phyloP scores from a whole-genome alignment of 2,888 invertebrate genomes.

The Sacculina carcini region DNA sequence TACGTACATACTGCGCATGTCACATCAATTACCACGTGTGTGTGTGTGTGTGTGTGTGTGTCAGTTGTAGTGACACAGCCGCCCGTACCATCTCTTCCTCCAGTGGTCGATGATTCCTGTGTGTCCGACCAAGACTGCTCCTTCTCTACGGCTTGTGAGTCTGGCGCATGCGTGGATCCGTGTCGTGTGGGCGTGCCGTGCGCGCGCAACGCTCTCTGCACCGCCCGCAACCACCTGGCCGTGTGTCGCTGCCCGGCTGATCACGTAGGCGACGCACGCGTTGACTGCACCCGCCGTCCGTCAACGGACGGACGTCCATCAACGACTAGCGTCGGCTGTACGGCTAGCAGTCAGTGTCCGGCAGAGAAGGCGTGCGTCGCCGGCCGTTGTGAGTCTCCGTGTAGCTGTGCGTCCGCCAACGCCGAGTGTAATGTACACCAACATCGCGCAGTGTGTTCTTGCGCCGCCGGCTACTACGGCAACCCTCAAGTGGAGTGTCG shows the following conservation, averaged over 20 bases:
- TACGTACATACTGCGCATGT: no score
- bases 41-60: no score
- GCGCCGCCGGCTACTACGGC: conserved; percentile 42
- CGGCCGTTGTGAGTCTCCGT: conserved; percentile 38
- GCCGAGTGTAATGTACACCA: conserved; percentile 66
- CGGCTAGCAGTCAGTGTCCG: conserved; percentile 49
- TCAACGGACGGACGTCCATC: no score
- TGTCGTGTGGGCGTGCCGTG: conserved; percentile 50
- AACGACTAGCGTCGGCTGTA: conserved; percentile 48
- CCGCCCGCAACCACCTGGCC: conserved; percentile 54
- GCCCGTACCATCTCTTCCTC: no score
- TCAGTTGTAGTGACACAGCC: no score
- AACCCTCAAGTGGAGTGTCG: conserved; percentile 16
- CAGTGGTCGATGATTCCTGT: conserved; percentile 9
- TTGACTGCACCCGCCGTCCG: conserved; percentile 16
- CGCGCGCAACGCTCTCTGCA: conserved; percentile 55
- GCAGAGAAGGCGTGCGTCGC: conserved; percentile 57
- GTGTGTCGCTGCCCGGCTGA: conserved; percentile 58
- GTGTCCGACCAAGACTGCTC: conserved; percentile 15
- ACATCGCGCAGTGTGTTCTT: conserved; percentile 63
- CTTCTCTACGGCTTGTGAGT: conserved; percentile 14
- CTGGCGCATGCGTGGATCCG: conserved; percentile 28
- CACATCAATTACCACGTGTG: no score
- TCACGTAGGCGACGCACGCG: conserved; percentile 25
- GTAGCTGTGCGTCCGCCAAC: conserved; percentile 10